phyloP scores from a whole-genome alignment of 2,113 vertebrate species.

The Pungitius pungitius region DNA sequence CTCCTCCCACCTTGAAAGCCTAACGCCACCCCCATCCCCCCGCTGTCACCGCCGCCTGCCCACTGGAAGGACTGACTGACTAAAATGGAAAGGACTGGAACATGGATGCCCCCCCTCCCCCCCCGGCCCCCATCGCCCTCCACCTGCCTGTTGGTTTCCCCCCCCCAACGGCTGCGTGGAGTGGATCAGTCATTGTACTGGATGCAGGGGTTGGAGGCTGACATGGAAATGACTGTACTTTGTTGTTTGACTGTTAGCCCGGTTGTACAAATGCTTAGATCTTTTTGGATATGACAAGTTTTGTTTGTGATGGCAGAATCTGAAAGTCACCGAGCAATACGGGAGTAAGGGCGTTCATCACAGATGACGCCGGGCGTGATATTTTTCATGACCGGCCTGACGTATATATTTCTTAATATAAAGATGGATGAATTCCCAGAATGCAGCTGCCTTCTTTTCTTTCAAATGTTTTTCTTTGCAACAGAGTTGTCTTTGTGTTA shows the following conservation, averaged over 20 bases:
- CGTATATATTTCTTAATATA: constrained; percentile 18
- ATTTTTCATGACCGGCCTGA: constrained; percentile 46
- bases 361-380: constrained; percentile 22
- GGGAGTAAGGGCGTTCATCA: constrained; percentile 4
- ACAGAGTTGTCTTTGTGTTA: constrained; percentile 57
- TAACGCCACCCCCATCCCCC: constrained; percentile 34
- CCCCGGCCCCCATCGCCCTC: constrained; percentile 8
- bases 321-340: constrained; percentile 52
- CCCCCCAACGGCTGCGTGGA: constrained; percentile 33
- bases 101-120: constrained; percentile 12
- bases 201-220: constrained; percentile 37
- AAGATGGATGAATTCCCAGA: constrained; percentile 43
- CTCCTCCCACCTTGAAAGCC: constrained; percentile 58
- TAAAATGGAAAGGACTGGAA: constrained; percentile 65
- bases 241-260: constrained; percentile 54
- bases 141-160: constrained; percentile 52
- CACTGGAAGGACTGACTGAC: constrained; percentile 65
- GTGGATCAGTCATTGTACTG: constrained; percentile 39
- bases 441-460: constrained; percentile 55
- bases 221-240: constrained; percentile 44
- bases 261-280: constrained; percentile 34
- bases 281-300: constrained; percentile 44
- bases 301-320: constrained; percentile 52
- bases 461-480: constrained; percentile 47
- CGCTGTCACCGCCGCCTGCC: constrained; percentile 19